These are phyloP conservation scores for Falco peregrinus DNA, from an alignment of 2,797 vertebrate species.

Conservation along the genomic window DNA sequence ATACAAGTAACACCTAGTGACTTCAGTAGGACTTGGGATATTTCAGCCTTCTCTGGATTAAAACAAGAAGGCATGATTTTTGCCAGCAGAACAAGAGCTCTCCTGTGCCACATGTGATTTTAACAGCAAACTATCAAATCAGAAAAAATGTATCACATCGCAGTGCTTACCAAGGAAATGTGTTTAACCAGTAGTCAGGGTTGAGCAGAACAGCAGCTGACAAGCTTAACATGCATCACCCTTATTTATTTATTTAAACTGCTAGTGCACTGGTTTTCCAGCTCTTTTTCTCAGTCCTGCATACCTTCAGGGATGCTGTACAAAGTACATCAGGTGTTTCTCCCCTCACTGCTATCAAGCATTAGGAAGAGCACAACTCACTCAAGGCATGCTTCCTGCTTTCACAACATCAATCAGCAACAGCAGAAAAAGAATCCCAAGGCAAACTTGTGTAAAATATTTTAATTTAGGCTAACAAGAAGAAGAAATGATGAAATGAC, in stretches of 20 bases:
- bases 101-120: neutral
- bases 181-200: neutral
- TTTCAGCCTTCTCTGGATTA: conserved; percentile 9
- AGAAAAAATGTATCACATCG: neutral
- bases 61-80: neutral
- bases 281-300: neutral
- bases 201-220: conserved; percentile 9
- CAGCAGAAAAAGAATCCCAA: neutral
- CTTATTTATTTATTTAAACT: conserved; percentile 32
- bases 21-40: neutral
- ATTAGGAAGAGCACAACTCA: neutral
- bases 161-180: conserved; percentile 1
- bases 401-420: neutral
- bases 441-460: conserved; percentile 42
- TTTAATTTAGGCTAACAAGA: conserved; percentile 48
- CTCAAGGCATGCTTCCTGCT: neutral
- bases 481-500: neutral
- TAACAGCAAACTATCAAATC: conserved; percentile 24
- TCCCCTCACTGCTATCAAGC: neutral
- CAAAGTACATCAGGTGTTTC: conserved; percentile 11
- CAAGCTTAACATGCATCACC: conserved; percentile 15
- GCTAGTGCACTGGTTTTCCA: neutral
- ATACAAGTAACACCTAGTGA: neutral
- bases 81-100: neutral
- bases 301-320: neutral